Percentiles rank a stretch among this genome's conserved stretches.
These are phyloP conservation scores for Caenorhabditis brenneri DNA, from an alignment of 1,140 invertebrate genomes.

Conservation along the genomic window DNA sequence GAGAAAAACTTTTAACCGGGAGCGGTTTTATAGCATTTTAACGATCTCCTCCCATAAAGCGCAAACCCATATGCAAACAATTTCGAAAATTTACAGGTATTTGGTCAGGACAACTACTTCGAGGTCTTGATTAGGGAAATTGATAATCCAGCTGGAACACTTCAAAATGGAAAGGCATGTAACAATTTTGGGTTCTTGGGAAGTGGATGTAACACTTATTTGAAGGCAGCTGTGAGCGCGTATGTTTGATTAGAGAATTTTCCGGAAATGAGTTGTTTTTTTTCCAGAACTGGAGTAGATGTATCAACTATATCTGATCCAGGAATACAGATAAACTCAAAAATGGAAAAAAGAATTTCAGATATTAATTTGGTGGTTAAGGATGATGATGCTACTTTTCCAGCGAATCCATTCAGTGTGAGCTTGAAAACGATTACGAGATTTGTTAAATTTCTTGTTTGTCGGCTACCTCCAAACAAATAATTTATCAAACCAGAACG, in stretches of 20 bases:
- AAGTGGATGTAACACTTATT: neutral
- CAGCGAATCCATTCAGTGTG: neutral
- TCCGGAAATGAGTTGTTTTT: too few species aligned
- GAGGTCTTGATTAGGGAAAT: neutral
- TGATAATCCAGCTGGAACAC: constrained; percentile 5
- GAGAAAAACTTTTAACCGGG: neutral
- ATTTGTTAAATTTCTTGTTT: too few species aligned
- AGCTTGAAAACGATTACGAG: neutral
- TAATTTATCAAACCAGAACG: too few species aligned
- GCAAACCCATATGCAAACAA: neutral
- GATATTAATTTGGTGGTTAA: neutral
- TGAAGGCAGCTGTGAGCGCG: neutral
- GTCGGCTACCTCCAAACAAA: too few species aligned
- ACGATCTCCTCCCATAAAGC: neutral
- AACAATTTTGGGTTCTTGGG: neutral
- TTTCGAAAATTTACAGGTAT: neutral
- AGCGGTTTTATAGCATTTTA: neutral
- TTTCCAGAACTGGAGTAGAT: neutral
- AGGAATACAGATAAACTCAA: neutral
- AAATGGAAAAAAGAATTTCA: neutral
- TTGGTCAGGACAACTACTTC: neutral
- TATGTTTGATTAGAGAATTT: neutral
- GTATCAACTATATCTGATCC: neutral
- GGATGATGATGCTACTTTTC: neutral
- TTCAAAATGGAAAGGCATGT: neutral